phyloP scores from a whole-genome alignment of 1,140 invertebrate species.

The Nephila pilipes region DNA sequence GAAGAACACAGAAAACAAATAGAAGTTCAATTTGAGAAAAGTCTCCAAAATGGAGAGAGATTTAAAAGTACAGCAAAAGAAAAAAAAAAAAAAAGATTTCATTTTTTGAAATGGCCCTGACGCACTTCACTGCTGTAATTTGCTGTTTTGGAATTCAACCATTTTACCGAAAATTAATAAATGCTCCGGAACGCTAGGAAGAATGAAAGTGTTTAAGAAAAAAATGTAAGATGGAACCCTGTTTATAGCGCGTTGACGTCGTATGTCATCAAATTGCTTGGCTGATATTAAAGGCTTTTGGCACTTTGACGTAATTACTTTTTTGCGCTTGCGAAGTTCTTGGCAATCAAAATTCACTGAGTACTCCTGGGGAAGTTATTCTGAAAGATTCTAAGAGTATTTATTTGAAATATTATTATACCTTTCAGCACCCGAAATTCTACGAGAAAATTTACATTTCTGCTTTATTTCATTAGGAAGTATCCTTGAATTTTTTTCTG shows the following conservation, averaged over 20 bases:
- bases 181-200: background rate
- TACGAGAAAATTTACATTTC: background rate
- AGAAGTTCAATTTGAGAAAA: background rate
- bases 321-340: background rate
- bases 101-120: background rate
- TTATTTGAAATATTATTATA: background rate
- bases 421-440: background rate
- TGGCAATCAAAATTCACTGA: background rate
- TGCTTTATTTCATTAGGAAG: no score
- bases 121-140: background rate
- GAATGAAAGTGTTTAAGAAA: background rate
- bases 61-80: background rate
- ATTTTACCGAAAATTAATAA: constrained; percentile 32
- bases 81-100: background rate
- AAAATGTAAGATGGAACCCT: background rate
- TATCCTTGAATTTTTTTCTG: no score
- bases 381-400: background rate
- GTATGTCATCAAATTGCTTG: constrained; percentile 26
- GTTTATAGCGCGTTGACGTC: background rate
- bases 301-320: background rate
- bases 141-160: constrained; percentile 24
- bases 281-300: background rate
- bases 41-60: background rate
- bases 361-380: background rate
- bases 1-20: no score